Conservation (phyloP, 2,888 invertebrate species). For the Yponomeuta evonymella region DNA sequence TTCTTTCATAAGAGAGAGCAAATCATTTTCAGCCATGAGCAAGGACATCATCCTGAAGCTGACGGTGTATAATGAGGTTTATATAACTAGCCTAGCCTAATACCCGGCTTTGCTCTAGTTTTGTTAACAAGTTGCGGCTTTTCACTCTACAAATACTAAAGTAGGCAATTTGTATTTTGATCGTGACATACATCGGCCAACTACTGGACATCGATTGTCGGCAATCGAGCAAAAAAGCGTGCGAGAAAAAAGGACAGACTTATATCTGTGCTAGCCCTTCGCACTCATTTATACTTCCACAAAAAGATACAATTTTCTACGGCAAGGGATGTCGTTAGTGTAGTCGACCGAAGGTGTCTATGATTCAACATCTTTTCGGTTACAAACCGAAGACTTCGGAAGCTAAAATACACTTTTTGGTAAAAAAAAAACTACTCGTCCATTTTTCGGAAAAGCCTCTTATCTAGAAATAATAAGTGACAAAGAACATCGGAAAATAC, state of each 20-base stretch:
- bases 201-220: too few relatives aligned
- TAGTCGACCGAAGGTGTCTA: too few relatives aligned
- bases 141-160: neutral
- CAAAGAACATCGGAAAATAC: neutral
- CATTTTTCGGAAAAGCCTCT: neutral
- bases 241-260: too few relatives aligned
- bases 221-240: too few relatives aligned
- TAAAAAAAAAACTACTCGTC: neutral
- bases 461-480: neutral
- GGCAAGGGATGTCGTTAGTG: too few relatives aligned
- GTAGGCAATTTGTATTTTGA: neutral
- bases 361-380: neutral
- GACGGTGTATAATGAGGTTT: neutral
- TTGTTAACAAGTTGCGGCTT: neutral
- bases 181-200: too few relatives aligned
- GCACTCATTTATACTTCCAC: too few relatives aligned
- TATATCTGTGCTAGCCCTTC: too few relatives aligned
- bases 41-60: neutral
- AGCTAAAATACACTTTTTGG: neutral
- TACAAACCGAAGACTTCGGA: neutral
- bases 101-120: slow-evolving; percentile 1
- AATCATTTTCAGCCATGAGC: neutral
- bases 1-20: neutral
- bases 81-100: neutral
- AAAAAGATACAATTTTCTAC: too few relatives aligned